Conservation (phyloP, 2,888 invertebrate species). For the Xestia c-nigrum region DNA sequence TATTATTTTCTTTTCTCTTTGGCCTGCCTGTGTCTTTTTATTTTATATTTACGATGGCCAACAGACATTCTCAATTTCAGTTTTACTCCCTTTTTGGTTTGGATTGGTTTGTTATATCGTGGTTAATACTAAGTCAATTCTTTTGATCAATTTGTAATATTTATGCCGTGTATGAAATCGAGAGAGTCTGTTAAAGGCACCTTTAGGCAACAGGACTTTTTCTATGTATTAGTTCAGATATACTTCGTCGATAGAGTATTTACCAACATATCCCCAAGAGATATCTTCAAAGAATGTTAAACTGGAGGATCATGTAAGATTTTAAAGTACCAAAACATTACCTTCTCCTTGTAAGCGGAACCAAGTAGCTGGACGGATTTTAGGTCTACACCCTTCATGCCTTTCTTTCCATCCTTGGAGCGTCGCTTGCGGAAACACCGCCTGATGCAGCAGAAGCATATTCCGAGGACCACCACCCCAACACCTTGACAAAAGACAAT, state of each 20-base stretch:
- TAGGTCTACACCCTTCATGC: constrained; percentile 98
- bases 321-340: constrained; percentile 88
- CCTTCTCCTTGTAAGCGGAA: constrained; percentile 99
- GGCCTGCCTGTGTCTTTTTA: background rate
- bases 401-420: constrained; percentile 98
- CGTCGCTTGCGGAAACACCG: constrained; percentile 97
- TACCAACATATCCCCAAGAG: constrained; percentile 12
- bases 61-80: constrained; percentile 18
- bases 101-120: background rate
- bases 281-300: background rate
- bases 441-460: constrained; percentile 98
- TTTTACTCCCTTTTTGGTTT: background rate
- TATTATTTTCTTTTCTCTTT: constrained; percentile 19
- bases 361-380: constrained; percentile 99
- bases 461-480: constrained; percentile 94
- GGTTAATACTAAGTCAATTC: background rate
- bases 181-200: constrained; percentile 31
- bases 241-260: constrained; percentile 8
- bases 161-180: constrained; percentile 1
- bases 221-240: background rate
- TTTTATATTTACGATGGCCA: constrained; percentile 5
- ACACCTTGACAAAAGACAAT: constrained; percentile 88
- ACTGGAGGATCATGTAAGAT: constrained; percentile 1
- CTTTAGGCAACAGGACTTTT: constrained; percentile 4
- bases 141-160: background rate